phyloP scores from a whole-genome alignment of 2,113 vertebrate genomes.

The Pseudolaguvia tuberculata region DNA sequence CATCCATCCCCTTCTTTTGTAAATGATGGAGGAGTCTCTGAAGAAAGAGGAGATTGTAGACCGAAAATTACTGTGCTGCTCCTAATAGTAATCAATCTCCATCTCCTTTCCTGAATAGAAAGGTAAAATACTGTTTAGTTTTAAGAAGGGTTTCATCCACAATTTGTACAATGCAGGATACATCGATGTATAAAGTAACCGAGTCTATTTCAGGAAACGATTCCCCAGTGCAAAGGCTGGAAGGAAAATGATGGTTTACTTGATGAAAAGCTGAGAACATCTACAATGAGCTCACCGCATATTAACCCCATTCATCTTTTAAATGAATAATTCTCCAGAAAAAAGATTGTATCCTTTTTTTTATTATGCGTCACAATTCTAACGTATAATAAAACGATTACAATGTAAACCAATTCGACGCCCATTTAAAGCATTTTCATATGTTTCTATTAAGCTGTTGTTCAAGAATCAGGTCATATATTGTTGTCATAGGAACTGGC shows the following conservation, averaged over 20 bases:
- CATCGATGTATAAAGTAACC: background rate
- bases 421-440: background rate
- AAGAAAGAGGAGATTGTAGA: background rate
- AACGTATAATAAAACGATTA: background rate
- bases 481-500: background rate
- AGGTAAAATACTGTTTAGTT: constrained; percentile 13
- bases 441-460: background rate
- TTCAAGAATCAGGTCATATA: background rate
- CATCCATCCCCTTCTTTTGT: constrained; percentile 3
- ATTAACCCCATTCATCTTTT: constrained; percentile 1
- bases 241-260: background rate
- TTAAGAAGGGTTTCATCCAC: background rate
- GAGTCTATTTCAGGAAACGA: background rate
- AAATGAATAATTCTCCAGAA: background rate
- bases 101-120: background rate
- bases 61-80: background rate
- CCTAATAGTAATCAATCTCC: background rate
- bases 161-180: background rate
- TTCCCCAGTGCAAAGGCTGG: background rate
- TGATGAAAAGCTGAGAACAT: background rate
- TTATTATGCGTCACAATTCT: background rate
- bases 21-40: background rate
- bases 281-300: background rate
- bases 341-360: background rate
- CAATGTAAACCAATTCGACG: background rate